These are phyloP conservation scores for Deilephila elpenor DNA, from an alignment of 2,888 invertebrate species.

Conservation along the genomic window DNA sequence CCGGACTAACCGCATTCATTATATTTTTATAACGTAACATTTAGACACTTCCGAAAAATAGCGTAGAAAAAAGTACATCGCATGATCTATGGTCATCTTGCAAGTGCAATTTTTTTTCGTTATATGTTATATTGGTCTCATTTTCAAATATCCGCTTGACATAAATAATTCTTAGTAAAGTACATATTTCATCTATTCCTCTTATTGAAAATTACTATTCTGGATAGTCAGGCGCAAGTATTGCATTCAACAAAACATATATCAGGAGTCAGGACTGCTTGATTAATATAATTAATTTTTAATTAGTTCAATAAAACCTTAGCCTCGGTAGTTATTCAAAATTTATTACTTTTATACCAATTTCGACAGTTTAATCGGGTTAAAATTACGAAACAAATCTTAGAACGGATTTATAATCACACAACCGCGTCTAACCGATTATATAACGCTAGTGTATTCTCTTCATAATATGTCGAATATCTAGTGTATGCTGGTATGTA, in stretches of 20 bases:
- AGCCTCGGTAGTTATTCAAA: neutral
- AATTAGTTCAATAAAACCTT: neutral
- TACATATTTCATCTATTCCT: no score
- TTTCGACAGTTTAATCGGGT: neutral
- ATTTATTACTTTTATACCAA: neutral
- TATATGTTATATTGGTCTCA: neutral
- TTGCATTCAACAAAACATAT: neutral
- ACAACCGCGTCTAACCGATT: constrained; percentile 30
- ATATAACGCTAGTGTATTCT: constrained; percentile 29
- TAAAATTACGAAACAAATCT: constrained; percentile 35
- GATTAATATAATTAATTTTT: neutral
- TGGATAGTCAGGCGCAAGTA: no score
- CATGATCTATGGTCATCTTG: neutral
- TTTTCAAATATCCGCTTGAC: neutral
- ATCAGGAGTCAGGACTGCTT: neutral
- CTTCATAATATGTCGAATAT: neutral
- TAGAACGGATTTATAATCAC: constrained; percentile 32
- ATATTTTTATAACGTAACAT: neutral
- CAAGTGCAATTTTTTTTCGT: neutral
- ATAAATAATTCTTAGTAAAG: neutral
- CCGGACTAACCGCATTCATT: neutral
- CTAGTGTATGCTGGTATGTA: neutral
- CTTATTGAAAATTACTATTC: no score
- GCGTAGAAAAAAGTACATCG: neutral
- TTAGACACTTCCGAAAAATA: neutral